These are phyloP conservation scores for Celastrina argiolus DNA, from an alignment of 2,888 invertebrate species.

Conservation along the genomic window DNA sequence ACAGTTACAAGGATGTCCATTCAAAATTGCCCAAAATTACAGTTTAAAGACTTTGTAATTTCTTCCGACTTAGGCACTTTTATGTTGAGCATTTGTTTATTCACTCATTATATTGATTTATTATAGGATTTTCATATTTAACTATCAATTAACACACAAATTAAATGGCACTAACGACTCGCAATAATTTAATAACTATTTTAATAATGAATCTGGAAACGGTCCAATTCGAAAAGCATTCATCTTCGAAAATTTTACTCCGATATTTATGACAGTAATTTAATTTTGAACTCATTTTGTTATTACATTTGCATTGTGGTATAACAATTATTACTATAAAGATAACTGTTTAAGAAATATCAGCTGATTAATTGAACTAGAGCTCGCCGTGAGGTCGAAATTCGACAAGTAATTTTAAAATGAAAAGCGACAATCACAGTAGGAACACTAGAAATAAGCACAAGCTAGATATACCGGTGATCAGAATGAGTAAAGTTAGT, in stretches of 20 bases:
- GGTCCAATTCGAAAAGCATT: background rate
- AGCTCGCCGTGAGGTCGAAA: too few species aligned
- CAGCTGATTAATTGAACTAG: too few species aligned
- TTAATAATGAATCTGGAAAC: background rate
- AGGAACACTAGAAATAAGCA: too few species aligned
- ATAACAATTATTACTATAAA: background rate
- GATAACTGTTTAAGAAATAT: too few species aligned
- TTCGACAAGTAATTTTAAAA: too few species aligned
- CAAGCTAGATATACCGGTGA: too few species aligned
- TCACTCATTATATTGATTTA: conserved; percentile 1
- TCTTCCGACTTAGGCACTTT: background rate
- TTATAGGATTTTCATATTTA: background rate
- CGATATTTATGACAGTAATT: background rate
- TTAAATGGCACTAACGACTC: conserved; percentile 25
- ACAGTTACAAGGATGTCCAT: too few species aligned
- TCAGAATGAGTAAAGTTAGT: too few species aligned
- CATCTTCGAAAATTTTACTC: background rate
- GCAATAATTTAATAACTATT: background rate
- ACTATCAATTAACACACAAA: background rate
- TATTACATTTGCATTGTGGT: background rate
- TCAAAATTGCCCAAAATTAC: background rate
- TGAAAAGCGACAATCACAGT: too few species aligned
- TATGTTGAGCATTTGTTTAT: background rate
- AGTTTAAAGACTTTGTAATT: background rate
- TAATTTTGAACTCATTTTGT: background rate